Percentiles rank a stretch among this genome's conserved stretches.
Conservation (phyloP, 1,140 invertebrate species). For the Aphelinus certus region DNA sequence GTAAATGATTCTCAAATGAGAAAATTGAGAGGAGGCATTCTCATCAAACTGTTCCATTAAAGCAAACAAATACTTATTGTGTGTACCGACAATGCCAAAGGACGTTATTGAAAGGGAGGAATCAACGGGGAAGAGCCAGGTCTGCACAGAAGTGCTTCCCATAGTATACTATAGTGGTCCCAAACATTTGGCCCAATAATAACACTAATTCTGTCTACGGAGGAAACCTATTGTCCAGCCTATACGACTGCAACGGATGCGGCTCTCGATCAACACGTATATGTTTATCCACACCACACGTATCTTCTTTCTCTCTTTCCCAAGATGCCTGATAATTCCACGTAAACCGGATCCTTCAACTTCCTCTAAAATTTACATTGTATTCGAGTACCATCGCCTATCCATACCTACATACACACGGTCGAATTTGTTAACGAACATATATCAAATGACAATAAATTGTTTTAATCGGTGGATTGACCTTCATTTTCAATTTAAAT, state of each 20-base stretch:
- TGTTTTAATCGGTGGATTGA: no score
- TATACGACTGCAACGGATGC: constrained; percentile 59
- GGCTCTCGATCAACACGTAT: constrained; percentile 51
- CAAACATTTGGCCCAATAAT: constrained; percentile 65
- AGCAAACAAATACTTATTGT: constrained; percentile 35
- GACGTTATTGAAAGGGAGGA: constrained; percentile 21
- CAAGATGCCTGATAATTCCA: constrained; percentile 8
- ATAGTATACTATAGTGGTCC: constrained; percentile 48
- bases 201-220: constrained; percentile 63
- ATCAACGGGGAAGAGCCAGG: background rate
- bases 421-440: no score
- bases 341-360: constrained; percentile 34
- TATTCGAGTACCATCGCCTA: constrained; percentile 11
- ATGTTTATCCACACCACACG: background rate
- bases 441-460: no score
- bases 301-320: background rate
- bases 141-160: constrained; percentile 55
- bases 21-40: constrained; percentile 13
- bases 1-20: background rate
- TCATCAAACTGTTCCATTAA: constrained; percentile 31
- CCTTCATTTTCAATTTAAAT: no score
- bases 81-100: background rate
- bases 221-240: constrained; percentile 62
- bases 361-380: constrained; percentile 24
- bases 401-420: no score